Evolutionary conservation across 2,797 vertebrate species (phyloP).

Genomic region (Sebastes taczanowskii): DNA sequence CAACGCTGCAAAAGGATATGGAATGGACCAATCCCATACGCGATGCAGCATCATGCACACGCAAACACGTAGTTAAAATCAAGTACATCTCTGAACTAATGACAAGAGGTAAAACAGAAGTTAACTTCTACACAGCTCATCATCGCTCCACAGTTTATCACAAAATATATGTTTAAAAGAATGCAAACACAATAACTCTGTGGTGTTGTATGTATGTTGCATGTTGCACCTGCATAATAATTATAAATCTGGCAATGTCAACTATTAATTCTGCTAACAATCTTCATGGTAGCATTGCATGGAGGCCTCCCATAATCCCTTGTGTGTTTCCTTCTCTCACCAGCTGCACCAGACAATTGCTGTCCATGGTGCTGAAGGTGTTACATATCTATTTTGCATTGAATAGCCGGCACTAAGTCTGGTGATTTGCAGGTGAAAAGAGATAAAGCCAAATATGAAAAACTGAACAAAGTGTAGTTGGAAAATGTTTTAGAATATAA

Average conservation of each 20-base stretch:
- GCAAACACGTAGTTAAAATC: too few relatives aligned
- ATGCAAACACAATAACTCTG: not conserved
- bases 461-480: not conserved
- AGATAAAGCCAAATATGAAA: not conserved
- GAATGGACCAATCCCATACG: too few relatives aligned
- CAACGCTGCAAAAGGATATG: too few relatives aligned
- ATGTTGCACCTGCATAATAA: not conserved
- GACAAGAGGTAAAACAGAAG: too few relatives aligned
- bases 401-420: not conserved
- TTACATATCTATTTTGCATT: not conserved
- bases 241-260: not conserved
- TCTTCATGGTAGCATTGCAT: not conserved
- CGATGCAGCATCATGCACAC: too few relatives aligned
- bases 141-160: not conserved
- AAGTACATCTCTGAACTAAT: too few relatives aligned
- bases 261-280: not conserved
- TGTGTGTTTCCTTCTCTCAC: not conserved
- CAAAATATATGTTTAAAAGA: not conserved
- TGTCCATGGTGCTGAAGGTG: not conserved
- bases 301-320: too few relatives aligned
- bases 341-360: not conserved
- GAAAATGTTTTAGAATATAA: not conserved
- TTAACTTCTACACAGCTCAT: not conserved
- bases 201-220: not conserved
- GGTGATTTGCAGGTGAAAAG: not conserved